Conservation (phyloP, 1,140 invertebrate genomes). For the Chironomus striatipennis region DNA sequence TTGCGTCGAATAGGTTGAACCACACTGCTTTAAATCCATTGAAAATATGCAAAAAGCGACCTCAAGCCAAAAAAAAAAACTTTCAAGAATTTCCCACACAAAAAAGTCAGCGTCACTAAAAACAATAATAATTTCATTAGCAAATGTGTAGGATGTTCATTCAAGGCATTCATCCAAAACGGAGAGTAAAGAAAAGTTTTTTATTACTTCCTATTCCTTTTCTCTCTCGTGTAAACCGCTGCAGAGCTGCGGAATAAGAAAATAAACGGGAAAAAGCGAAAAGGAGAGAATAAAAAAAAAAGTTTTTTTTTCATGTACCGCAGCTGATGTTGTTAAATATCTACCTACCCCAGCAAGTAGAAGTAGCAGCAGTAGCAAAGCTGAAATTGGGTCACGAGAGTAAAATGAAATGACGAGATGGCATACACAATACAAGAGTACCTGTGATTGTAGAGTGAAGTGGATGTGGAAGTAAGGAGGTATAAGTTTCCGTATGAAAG, state of each 20-base stretch:
- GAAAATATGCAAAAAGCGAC: no score
- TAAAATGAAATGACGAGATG: neutral
- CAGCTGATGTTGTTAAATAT: constrained; percentile 1
- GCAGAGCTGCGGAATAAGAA: no score
- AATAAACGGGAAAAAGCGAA: neutral
- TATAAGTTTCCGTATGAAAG: neutral
- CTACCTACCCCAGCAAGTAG: neutral
- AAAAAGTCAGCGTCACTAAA: no score
- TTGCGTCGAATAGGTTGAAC: no score
- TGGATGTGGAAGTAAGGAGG: neutral
- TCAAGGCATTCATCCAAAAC: neutral
- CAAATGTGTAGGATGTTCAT: neutral
- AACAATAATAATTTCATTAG: no score
- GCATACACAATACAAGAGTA: no score
- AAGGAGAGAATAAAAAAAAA: neutral
- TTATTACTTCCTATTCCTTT: constrained; percentile 14
- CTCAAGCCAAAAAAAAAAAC: no score
- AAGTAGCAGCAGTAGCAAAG: neutral
- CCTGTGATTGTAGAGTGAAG: no score
- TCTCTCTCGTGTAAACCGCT: neutral
- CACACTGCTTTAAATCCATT: no score
- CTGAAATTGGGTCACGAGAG: neutral
- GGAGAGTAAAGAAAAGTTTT: neutral
- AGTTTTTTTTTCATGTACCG: neutral
- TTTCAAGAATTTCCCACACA: no score